These are phyloP conservation scores for Stylophora pistillata DNA, from an alignment of 64 coral and sea anemone genomes.

Conservation along the genomic window DNA sequence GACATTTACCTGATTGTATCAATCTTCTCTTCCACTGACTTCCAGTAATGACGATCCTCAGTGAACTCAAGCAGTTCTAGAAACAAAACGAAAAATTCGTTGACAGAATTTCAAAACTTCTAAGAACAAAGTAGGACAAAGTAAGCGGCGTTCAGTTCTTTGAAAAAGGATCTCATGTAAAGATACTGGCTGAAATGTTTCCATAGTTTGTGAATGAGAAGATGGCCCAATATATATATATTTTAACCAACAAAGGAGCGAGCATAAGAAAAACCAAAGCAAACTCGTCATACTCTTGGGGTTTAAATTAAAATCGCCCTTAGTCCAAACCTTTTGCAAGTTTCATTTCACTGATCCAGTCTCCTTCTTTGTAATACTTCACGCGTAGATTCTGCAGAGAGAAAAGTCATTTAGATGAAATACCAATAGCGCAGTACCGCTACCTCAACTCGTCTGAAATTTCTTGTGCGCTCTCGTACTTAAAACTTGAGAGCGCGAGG, in stretches of 20 bases:
- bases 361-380: slow-evolving; percentile 80
- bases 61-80: slow-evolving; percentile 83
- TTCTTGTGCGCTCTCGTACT: too few relatives aligned
- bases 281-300: too few relatives aligned
- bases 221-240: too few relatives aligned
- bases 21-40: slow-evolving; percentile 80
- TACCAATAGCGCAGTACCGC: background rate
- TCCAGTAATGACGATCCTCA: slow-evolving; percentile 83
- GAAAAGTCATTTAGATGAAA: background rate
- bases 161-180: too few relatives aligned
- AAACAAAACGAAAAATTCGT: background rate
- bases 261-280: too few relatives aligned
- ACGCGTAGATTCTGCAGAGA: slow-evolving; percentile 60
- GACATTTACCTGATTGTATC: slow-evolving; percentile 54
- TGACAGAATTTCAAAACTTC: background rate
- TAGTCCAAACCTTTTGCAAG: slow-evolving; percentile 77
- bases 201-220: too few relatives aligned
- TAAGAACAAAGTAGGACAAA: background rate
- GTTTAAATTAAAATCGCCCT: background rate
- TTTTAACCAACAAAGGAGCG: too few relatives aligned
- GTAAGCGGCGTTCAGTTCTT: too few relatives aligned
- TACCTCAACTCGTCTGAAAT: too few relatives aligned
- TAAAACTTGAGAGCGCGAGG: too few relatives aligned
- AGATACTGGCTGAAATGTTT: too few relatives aligned
- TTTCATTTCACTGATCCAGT: slow-evolving; percentile 85